phyloP scores from a whole-genome alignment of 2,113 vertebrate genomes.

The Gila orcuttii region DNA sequence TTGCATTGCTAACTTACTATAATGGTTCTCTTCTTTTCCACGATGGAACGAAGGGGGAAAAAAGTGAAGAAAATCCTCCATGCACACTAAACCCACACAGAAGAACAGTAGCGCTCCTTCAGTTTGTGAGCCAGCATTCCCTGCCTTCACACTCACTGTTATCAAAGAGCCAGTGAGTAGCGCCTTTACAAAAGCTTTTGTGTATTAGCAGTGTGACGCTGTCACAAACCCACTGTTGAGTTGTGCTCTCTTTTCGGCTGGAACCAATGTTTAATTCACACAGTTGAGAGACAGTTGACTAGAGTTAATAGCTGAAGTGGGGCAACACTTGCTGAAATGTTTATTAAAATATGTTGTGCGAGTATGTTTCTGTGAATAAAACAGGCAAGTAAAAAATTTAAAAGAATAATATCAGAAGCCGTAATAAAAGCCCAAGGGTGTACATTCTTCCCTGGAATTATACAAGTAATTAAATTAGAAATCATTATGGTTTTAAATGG shows the following conservation, averaged over 20 bases:
- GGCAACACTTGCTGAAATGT: conserved; percentile 19
- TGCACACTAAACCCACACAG: conserved; percentile 48
- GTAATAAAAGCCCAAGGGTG: conserved; percentile 27
- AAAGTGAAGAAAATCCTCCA: conserved; percentile 40
- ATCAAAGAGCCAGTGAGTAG: conserved; percentile 44
- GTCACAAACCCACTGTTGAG: conserved; percentile 37
- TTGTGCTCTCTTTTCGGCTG: conserved; percentile 36
- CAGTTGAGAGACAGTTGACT: conserved; percentile 3
- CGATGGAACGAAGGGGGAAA: conserved; percentile 11
- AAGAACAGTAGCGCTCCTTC: conserved; percentile 44
- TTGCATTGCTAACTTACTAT: conserved; percentile 47
- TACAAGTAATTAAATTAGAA: conserved; percentile 25
- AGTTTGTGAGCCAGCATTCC: conserved; percentile 31
- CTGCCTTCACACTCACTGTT: conserved; percentile 34
- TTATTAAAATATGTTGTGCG: conserved; percentile 23
- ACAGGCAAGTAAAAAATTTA: not conserved
- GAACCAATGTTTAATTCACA: conserved; percentile 35
- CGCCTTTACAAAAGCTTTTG: conserved; percentile 54
- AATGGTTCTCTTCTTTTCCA: conserved; percentile 48
- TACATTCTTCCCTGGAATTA: conserved; percentile 19
- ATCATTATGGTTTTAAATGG: conserved; percentile 27
- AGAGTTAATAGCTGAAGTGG: conserved; percentile 28
- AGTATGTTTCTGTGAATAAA: conserved; percentile 15
- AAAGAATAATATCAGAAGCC: not conserved
- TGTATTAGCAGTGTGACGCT: conserved; percentile 40